Conservation (phyloP, 2,797 vertebrate genomes). For the Champsocephalus gunnari region DNA sequence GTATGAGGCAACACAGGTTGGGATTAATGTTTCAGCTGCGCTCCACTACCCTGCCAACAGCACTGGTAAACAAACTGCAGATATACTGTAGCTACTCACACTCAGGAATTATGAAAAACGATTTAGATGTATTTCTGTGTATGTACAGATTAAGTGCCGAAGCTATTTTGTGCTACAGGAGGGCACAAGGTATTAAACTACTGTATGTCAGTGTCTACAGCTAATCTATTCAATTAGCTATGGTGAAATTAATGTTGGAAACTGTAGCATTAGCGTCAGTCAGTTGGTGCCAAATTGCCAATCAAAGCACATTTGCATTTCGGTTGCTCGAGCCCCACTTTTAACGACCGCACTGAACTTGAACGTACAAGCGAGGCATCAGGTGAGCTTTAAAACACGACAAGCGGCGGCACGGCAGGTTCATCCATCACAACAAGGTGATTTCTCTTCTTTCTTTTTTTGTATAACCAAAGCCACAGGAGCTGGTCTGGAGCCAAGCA, state of each 20-base stretch:
- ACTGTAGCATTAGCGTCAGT: slow-evolving; percentile 54
- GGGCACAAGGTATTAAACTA: slow-evolving; percentile 6
- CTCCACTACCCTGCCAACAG: slow-evolving; percentile 42
- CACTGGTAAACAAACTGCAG: slow-evolving; percentile 41
- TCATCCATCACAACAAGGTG: slow-evolving; percentile 56
- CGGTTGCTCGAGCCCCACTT: slow-evolving; percentile 32
- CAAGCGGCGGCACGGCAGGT: slow-evolving; percentile 18
- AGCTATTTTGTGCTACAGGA: neutral
- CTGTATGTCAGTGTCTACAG: slow-evolving; percentile 23
- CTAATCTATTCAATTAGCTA: slow-evolving; percentile 53
- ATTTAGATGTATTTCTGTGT: slow-evolving; percentile 9
- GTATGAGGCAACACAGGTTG: slow-evolving; percentile 37
- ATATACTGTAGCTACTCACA: slow-evolving; percentile 33
- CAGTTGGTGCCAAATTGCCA: slow-evolving; percentile 21
- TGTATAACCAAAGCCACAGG: slow-evolving; percentile 43
- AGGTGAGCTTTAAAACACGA: slow-evolving; percentile 43
- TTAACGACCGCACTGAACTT: slow-evolving; percentile 22
- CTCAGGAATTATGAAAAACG: slow-evolving; percentile 35
- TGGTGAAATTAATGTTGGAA: slow-evolving; percentile 33
- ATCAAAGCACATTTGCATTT: slow-evolving; percentile 52
- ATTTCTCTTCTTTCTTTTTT: neutral
- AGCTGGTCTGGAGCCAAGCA: slow-evolving; percentile 47
- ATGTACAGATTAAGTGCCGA: neutral
- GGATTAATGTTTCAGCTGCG: slow-evolving; percentile 57
- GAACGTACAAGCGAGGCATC: slow-evolving; percentile 36